Evolutionary conservation across 2,888 invertebrate species (phyloP).

Genomic region (Sarcophaga subvicina): DNA sequence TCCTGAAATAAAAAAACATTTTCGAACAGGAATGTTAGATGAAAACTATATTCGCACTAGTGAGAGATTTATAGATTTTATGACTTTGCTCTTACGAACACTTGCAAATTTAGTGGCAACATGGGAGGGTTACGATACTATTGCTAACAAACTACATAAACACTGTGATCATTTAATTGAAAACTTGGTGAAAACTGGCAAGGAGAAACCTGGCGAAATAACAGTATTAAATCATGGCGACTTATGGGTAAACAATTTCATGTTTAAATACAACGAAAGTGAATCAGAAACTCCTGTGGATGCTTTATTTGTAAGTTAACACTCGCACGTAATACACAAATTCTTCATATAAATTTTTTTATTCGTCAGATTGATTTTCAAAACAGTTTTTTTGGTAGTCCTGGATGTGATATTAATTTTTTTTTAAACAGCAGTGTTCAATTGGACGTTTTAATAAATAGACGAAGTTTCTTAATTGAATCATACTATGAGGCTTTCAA

Average conservation of each 20-base stretch:
- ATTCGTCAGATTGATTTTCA: slow-evolving; percentile 78
- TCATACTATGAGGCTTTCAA: slow-evolving; percentile 77
- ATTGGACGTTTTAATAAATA: slow-evolving; percentile 77
- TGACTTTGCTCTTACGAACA: slow-evolving; percentile 76
- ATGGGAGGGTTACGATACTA: slow-evolving; percentile 82
- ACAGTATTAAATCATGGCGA: slow-evolving; percentile 84
- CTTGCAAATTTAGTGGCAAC: slow-evolving; percentile 80
- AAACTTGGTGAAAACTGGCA: slow-evolving; percentile 78
- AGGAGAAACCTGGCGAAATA: slow-evolving; percentile 76
- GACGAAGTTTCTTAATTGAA: slow-evolving; percentile 77
- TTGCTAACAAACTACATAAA: slow-evolving; percentile 80
- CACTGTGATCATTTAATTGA: slow-evolving; percentile 78
- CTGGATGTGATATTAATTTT: slow-evolving; percentile 81
- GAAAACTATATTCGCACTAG: slow-evolving; percentile 78
- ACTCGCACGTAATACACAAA: neutral
- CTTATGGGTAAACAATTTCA: slow-evolving; percentile 83
- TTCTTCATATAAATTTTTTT: neutral
- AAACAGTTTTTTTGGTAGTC: slow-evolving; percentile 80
- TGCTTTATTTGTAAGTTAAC: slow-evolving; percentile 81
- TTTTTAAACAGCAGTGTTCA: slow-evolving; percentile 81
- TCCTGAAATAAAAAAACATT: slow-evolving; percentile 75
- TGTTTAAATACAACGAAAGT: slow-evolving; percentile 82
- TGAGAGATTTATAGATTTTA: slow-evolving; percentile 77
- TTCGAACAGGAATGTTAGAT: slow-evolving; percentile 78
- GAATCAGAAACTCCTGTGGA: slow-evolving; percentile 79